Conservation (phyloP, 2,888 invertebrate species). For the Rhaphigaster nebulosa region DNA sequence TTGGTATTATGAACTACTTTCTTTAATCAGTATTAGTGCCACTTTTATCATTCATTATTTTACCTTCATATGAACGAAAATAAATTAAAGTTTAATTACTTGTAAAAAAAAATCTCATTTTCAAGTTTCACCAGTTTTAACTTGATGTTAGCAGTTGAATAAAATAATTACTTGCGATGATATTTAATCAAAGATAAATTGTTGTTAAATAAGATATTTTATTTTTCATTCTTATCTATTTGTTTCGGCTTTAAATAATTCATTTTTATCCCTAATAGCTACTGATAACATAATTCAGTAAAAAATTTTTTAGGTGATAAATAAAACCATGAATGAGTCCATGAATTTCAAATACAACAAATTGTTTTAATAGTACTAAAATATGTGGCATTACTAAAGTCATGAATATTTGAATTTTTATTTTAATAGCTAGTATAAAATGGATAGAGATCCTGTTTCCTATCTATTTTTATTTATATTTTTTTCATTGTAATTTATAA, state of each 20-base stretch:
- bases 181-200: background rate
- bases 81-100: background rate
- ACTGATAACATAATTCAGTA: background rate
- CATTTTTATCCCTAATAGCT: background rate
- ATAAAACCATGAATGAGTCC: background rate
- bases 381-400: background rate
- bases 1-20: background rate
- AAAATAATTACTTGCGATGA: background rate
- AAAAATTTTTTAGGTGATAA: background rate
- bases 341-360: background rate
- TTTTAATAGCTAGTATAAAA: background rate
- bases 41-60: background rate
- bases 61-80: background rate
- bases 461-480: background rate
- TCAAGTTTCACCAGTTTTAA: background rate
- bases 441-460: background rate
- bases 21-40: background rate
- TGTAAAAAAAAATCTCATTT: background rate
- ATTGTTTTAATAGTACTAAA: background rate
- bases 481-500: too few relatives aligned
- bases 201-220: background rate
- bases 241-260: background rate
- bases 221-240: background rate
- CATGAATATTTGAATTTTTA: background rate
- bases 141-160: background rate